Base-by-base conservation (phyloP, 2,113 vertebrate genomes). In the Malurus cyaneus region DNA sequence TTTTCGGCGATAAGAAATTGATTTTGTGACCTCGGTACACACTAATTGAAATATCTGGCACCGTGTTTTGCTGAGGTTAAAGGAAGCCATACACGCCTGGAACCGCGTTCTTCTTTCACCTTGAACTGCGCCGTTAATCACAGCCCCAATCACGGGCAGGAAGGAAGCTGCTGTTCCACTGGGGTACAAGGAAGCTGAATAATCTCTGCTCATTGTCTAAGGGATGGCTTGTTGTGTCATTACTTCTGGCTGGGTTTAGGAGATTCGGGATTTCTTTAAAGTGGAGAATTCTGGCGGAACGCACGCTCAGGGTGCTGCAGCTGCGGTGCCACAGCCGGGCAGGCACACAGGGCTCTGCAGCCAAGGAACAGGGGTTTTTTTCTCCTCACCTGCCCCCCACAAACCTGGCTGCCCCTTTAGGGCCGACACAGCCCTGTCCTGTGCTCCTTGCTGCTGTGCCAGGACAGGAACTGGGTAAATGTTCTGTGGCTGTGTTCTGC, bases 11-110 rank as follows among this genome's bases (percentile, higher is more conserved):
- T 98, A 98, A 97, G 97, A 97, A 97, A 97, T 98, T 97, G 96
- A 97, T 98, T 98, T 97, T 96, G 91, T 97, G 96, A 95, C 96
- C 94, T 95, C 91, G 76, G 92, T 92, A 83, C 78, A 86, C 89
- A 80, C 97, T 97, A 98, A 97, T 96, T 98, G 97, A 98, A 98
- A 95, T 97, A 97, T 98, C 93, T 97, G 96, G 93, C 90, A 73
- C 81, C 56, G 41, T 74, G 91, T 95, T 96, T 97, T 94, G 92
- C 85, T 92, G 74, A 96, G 81, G 95, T 96, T 97, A 97, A 97
- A 96, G 92, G 89, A 96, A 97, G 78, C 80, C 93, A 71, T 89
- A 66, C 8, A 74, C 15, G 83, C 88, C 94, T 95, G 77, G 95
- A 95, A 80, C 88, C 1, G 11, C 87, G 95, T 95, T 95, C 93